Percentiles rank a stretch among this genome's conserved stretches.
Evolutionary conservation across 2,113 vertebrate species (phyloP).

Genomic region (Neoarius graeffei): DNA sequence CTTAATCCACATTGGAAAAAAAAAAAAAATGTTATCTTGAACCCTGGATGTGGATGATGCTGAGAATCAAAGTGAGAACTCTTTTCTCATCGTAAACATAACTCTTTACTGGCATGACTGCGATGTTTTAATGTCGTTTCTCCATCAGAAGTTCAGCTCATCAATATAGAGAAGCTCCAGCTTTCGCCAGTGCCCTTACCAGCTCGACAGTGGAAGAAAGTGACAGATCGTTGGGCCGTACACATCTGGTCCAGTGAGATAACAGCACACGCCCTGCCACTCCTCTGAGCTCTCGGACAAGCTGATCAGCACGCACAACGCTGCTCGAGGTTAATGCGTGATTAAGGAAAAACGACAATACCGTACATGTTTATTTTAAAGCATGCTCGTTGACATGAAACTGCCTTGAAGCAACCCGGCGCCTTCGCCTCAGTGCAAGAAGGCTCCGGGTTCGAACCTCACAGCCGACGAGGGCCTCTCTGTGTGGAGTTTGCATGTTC

Average conservation of each 20-base stretch:
- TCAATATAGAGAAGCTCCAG: neutral
- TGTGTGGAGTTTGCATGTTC: too few species aligned
- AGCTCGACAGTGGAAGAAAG: neutral
- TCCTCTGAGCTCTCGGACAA: neutral
- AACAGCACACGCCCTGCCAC: constrained; percentile 9
- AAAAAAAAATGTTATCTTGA: too few species aligned
- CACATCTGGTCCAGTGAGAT: constrained; percentile 20
- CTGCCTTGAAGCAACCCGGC: neutral
- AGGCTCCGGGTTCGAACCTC: too few species aligned
- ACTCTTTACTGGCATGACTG: neutral
- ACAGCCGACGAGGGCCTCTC: too few species aligned
- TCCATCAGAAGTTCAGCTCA: neutral
- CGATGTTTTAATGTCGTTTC: too few species aligned
- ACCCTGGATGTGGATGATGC: neutral
- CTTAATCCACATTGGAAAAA: too few species aligned
- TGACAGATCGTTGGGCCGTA: neutral
- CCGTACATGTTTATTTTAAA: neutral
- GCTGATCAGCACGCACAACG: neutral
- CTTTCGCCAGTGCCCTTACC: neutral
- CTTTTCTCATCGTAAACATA: too few species aligned
- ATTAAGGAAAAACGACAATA: neutral
- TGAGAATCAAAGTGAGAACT: neutral
- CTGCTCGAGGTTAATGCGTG: neutral
- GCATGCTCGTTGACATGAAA: too few species aligned
- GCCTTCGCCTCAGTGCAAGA: too few species aligned